A percentile compares a stretch with the other conserved stretches of the same genome.
Conservation (phyloP, 2,888 invertebrate genomes). For the Coremacera marginata region DNA sequence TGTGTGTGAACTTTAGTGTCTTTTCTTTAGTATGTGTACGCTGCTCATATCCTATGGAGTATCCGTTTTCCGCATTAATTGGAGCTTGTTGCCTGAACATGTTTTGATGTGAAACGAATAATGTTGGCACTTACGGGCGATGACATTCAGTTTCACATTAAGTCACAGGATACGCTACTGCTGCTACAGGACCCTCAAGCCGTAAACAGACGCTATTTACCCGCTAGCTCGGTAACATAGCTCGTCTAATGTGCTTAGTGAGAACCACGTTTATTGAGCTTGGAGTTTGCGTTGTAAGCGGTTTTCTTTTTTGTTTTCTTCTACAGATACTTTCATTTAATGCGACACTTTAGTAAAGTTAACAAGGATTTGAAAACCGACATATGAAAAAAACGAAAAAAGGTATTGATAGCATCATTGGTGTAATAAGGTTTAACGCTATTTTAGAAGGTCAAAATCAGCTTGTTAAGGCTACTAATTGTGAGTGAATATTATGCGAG, state of each 20-base stretch:
- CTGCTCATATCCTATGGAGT: slow-evolving; percentile 33
- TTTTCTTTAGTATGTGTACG: not conserved
- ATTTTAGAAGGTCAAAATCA: not conserved
- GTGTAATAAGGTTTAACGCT: not conserved
- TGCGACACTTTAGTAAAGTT: slow-evolving; percentile 12
- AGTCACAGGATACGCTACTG: not conserved
- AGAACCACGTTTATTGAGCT: not conserved
- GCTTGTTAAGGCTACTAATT: not conserved
- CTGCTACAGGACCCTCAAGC: not conserved
- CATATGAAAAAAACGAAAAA: not conserved
- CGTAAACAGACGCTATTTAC: not conserved
- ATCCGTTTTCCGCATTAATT: slow-evolving; percentile 43
- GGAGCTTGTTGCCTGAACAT: slow-evolving; percentile 37
- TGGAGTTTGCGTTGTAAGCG: not conserved
- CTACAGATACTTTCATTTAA: slow-evolving; percentile 28
- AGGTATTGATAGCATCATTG: not conserved
- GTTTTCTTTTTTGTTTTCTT: not conserved
- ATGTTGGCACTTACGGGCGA: slow-evolving; percentile 35
- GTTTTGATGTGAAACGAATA: slow-evolving; percentile 35
- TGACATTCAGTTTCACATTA: not conserved
- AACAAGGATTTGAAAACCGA: not conserved
- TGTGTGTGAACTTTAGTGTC: slow-evolving; percentile 20
- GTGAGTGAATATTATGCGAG: slow-evolving; percentile 21
- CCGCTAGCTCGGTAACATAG: not conserved
- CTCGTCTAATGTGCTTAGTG: not conserved